Percentiles rank a stretch among this genome's conserved stretches.
Conservation (phyloP, 1,140 invertebrate genomes). For the Gonioctena quinquepunctata region DNA sequence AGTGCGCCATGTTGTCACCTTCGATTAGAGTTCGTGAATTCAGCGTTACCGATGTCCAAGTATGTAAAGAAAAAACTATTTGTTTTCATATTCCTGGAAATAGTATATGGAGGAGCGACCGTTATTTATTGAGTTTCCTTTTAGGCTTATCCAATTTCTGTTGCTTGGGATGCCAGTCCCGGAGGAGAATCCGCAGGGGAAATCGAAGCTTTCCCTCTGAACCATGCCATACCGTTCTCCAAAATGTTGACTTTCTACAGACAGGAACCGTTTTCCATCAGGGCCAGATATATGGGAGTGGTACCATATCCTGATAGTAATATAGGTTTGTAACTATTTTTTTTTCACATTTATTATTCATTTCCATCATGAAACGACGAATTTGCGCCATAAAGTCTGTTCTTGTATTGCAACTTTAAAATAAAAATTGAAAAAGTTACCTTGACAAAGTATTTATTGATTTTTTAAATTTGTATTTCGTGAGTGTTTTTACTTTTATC, state of each 20-base stretch:
- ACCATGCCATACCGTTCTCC: constrained; percentile 89
- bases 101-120: neutral
- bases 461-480: no score
- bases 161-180: constrained; percentile 80
- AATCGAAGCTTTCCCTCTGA: constrained; percentile 81
- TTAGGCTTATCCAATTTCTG: constrained; percentile 75
- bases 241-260: constrained; percentile 93
- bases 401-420: no score
- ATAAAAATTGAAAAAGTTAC: no score
- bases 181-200: constrained; percentile 69
- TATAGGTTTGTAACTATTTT: constrained; percentile 68
- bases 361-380: no score
- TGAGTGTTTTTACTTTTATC: no score
- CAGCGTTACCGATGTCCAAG: constrained; percentile 88
- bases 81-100: no score
- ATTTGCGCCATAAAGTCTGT: no score
- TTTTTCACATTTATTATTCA: no score
- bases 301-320: constrained; percentile 75
- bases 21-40: constrained; percentile 96
- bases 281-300: constrained; percentile 77
- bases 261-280: constrained; percentile 82
- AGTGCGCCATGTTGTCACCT: constrained; percentile 96
- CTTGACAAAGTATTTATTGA: no score
- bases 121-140: no score
- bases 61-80: no score